These are phyloP conservation scores for Falco rusticolus DNA, from an alignment of 2,797 vertebrate species.

Conservation along the genomic window DNA sequence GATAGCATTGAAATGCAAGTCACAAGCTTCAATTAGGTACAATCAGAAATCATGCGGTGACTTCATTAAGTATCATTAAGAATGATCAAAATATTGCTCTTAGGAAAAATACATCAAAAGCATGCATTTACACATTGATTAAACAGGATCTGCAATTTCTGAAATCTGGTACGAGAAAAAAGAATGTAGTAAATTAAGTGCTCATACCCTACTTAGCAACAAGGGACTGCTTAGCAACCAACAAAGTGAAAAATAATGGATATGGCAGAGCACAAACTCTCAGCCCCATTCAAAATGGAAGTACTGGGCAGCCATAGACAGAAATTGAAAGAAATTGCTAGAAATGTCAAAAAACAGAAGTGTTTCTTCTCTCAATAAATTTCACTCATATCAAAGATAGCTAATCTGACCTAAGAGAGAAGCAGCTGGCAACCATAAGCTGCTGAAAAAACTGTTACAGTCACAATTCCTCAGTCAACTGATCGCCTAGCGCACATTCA, in stretches of 20 bases:
- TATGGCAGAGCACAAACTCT: constrained; percentile 70
- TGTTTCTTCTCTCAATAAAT: not conserved
- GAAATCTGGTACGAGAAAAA: constrained; percentile 79
- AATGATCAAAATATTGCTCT: constrained; percentile 88
- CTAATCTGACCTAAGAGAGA: not conserved
- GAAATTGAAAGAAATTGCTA: not conserved
- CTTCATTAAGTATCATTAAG: constrained; percentile 87
- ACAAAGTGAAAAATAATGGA: constrained; percentile 77
- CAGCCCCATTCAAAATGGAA: constrained; percentile 25
- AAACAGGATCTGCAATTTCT: constrained; percentile 85
- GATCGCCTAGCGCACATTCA: fast-evolving
- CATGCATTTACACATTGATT: constrained; percentile 85
- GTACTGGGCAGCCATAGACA: constrained; percentile 21
- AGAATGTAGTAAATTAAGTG: constrained; percentile 84
- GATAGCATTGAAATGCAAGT: constrained; percentile 84
- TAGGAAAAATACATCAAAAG: constrained; percentile 87
- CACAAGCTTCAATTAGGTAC: constrained; percentile 86
- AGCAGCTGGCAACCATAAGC: not conserved
- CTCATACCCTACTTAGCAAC: constrained; percentile 82
- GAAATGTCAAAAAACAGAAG: not conserved
- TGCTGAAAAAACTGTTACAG: not conserved
- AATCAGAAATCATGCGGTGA: constrained; percentile 86
- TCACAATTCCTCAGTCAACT: not conserved
- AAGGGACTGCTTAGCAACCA: constrained; percentile 84
- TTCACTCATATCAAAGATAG: not conserved